phyloP scores from a whole-genome alignment of 2,888 invertebrate genomes.

The Calliphora vomitoria region DNA sequence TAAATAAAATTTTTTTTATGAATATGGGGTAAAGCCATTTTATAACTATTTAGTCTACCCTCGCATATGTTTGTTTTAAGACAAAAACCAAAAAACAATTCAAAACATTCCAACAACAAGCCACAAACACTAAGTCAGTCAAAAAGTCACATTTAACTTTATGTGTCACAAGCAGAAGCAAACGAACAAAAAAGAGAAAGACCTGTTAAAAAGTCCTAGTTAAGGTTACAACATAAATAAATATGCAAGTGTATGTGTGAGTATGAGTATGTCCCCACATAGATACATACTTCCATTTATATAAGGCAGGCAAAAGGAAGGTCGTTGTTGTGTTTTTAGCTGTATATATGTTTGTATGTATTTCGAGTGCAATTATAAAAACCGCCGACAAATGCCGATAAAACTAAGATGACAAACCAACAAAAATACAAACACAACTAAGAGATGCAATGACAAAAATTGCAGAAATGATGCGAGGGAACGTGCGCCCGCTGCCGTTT shows the following conservation, averaged over 20 bases:
- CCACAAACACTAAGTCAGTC: constrained; percentile 71
- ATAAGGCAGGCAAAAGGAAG: constrained; percentile 57
- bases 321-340: constrained; percentile 54
- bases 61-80: background rate
- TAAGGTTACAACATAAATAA: constrained; percentile 66
- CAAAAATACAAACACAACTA: constrained; percentile 55
- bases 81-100: constrained; percentile 60
- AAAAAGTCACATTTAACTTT: constrained; percentile 71
- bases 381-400: constrained; percentile 75
- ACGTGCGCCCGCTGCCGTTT: constrained; percentile 76
- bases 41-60: background rate
- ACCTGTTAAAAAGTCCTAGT: constrained; percentile 72
- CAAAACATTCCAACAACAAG: constrained; percentile 67
- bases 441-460: constrained; percentile 77
- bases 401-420: constrained; percentile 70
- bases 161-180: constrained; percentile 62
- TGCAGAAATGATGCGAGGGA: constrained; percentile 76
- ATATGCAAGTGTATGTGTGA: background rate
- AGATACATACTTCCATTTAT: constrained; percentile 13
- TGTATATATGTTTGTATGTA: constrained; percentile 27
- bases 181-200: constrained; percentile 35
- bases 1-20: too few relatives aligned
- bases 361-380: constrained; percentile 75
- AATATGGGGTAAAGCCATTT: too few relatives aligned
- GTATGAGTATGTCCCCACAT: background rate